Conservation (phyloP, 1,140 invertebrate species). For the Aphaenogaster floridana region DNA sequence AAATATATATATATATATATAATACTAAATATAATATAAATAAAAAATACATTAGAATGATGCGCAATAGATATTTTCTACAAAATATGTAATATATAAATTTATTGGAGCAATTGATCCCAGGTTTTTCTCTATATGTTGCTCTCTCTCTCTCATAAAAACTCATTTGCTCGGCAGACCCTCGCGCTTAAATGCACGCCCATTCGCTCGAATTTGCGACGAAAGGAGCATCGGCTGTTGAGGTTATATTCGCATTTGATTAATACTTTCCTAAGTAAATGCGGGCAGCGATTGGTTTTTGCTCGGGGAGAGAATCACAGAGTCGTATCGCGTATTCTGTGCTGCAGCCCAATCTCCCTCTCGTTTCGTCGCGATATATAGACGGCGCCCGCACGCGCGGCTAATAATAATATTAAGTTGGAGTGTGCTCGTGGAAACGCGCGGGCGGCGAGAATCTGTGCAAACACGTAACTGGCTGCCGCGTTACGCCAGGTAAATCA, state of each 20-base stretch:
- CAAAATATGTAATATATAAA: not conserved
- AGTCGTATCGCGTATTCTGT: conserved; percentile 25
- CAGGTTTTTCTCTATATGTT: not conserved
- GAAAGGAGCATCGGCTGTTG: conserved; percentile 5
- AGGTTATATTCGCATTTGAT: conserved; percentile 8
- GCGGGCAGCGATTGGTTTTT: conserved; percentile 38
- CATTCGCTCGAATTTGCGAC: not conserved
- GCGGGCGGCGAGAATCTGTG: conserved; percentile 52
- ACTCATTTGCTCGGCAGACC: not conserved
- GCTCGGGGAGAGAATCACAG: not conserved
- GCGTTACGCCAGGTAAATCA: conserved; percentile 72
- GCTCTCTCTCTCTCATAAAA: not conserved
- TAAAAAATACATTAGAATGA: not conserved
- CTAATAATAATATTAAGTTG: conserved; percentile 67
- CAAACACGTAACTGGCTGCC: conserved; percentile 74
- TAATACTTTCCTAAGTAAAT: conserved; percentile 52
- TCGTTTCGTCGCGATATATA: conserved; percentile 57
- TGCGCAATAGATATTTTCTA: not conserved
- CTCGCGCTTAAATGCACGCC: not conserved
- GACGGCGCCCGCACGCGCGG: not conserved
- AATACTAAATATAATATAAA: no score
- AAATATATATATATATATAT: not conserved
- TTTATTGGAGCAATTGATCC: not conserved
- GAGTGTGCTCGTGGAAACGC: conserved; percentile 50
- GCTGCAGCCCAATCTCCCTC: conserved; percentile 46